Evolutionary conservation across 2,113 vertebrate species (phyloP).

Genomic region (Hippolais icterina): DNA sequence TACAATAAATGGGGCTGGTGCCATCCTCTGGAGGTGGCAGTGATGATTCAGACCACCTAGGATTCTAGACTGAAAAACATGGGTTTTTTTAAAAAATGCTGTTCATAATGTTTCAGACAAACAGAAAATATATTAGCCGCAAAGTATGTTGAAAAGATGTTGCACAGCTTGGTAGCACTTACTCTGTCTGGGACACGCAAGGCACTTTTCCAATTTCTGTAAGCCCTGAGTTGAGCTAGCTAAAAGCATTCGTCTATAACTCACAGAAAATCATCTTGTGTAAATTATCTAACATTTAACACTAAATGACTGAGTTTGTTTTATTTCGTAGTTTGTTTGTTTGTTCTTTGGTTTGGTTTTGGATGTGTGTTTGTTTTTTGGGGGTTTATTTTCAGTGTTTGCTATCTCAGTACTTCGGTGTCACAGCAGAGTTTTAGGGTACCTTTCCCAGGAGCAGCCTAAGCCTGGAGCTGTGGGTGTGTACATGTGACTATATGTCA

Average conservation of each 20-base stretch:
- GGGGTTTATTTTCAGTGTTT: not conserved
- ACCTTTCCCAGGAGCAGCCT: not conserved
- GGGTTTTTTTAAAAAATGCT: not conserved
- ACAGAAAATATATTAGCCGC: not conserved
- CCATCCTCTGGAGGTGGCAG: constrained; percentile 40
- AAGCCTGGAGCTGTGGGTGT: fast-evolving
- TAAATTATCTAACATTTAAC: not conserved
- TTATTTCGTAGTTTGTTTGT: not conserved
- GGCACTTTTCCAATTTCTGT: not conserved
- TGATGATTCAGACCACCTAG: not conserved
- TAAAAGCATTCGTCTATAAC: not conserved
- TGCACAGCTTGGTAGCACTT: not conserved
- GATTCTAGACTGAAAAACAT: not conserved
- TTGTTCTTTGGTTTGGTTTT: not conserved
- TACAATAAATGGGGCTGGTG: not conserved
- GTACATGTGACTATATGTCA: fast-evolving
- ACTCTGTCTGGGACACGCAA: not conserved
- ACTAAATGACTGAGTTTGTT: not conserved
- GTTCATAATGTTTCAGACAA: not conserved
- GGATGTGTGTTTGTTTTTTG: not conserved
- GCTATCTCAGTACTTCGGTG: not conserved
- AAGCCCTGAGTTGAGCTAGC: not conserved
- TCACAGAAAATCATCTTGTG: not conserved
- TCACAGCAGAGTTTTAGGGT: not conserved
- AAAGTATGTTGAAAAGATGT: not conserved